Conservation (phyloP, 2,113 vertebrate species). For the Pseudopodoces humilis region DNA sequence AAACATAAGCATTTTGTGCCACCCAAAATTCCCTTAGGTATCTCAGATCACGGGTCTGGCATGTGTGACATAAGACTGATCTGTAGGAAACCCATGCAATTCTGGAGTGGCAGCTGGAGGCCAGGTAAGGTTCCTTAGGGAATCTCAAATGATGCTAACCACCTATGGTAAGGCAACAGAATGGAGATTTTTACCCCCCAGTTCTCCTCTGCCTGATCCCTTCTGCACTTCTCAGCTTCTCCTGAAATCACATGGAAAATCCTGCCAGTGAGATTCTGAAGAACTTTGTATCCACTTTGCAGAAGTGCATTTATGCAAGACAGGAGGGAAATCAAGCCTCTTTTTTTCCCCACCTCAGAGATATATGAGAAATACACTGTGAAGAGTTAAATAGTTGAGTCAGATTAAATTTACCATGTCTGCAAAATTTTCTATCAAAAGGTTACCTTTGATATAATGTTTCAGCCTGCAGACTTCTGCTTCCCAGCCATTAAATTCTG, state of each 20-base stretch:
- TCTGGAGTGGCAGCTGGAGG: background rate
- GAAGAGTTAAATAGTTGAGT: constrained; percentile 47
- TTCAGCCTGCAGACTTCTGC: constrained; percentile 35
- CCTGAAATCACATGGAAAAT: background rate
- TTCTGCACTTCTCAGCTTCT: background rate
- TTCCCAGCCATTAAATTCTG: constrained; percentile 41
- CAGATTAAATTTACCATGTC: constrained; percentile 45
- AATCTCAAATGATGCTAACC: background rate
- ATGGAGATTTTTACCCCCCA: background rate
- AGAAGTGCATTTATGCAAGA: background rate
- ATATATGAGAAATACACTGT: background rate
- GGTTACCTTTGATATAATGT: constrained; percentile 53
- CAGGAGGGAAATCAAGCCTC: background rate
- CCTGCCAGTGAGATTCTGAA: background rate
- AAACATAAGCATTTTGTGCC: background rate
- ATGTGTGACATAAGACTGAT: background rate
- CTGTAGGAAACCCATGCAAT: background rate
- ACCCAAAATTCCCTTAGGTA: background rate
- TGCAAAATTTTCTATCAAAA: constrained; percentile 56
- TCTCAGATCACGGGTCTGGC: background rate
- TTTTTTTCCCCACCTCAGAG: background rate
- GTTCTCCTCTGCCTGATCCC: background rate
- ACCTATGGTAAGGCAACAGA: background rate
- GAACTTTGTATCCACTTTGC: background rate
- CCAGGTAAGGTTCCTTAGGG: background rate